Evolutionary conservation across 2,113 vertebrate genomes (phyloP), one percentile per base, ranked within the genome.

Genomic region (Embiotoca jacksoni): DNA sequence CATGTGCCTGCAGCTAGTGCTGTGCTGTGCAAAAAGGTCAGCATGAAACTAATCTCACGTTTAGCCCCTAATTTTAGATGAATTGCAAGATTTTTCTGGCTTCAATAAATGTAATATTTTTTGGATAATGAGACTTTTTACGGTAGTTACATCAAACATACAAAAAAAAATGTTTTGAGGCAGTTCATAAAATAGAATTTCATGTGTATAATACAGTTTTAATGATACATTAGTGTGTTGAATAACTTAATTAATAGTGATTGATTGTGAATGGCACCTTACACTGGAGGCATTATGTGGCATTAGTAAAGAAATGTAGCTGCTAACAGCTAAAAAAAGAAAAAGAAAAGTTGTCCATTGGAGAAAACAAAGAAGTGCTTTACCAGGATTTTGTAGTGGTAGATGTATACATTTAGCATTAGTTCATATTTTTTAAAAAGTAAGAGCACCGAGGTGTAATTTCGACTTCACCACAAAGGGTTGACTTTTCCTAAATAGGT

Each of bases 61-160:
- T 65, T 6, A 61, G 61, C 72, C 41, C 31, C 10, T 41, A 46
- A n/a, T 16, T 13, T 58, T 36, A 16, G 68, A 64, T 64, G 44
- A 13, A 11, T 54, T 66, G 41, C 36, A 53, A 61, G 41, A 58
- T 70, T 63, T 65, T 55, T 80, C 67, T 66, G 72, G 36, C 74
- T 81, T 81, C 32, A 83, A 83, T 74, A 63, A 78, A 59, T 23
- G n/a, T 11, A 46, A 3, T 53, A 53, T 50, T 52, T 53, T 46
- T 13, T 0, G 7, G 41, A 53, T 50, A 71, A 41, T 61, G 31
- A 54, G 35, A 64, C 23, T 37, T 72, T 58, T n/a, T 31, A 23
- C 15, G 14, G 41, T 66, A 59, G 57, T 57, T 52, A 54, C 16
- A 82, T 80, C 14, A 77, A 80, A 65, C 11, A 36, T 32, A 53